Percentiles rank a stretch among this genome's conserved stretches.
Conservation (phyloP, 2,113 vertebrate species). For the Pterocles burchelli region DNA sequence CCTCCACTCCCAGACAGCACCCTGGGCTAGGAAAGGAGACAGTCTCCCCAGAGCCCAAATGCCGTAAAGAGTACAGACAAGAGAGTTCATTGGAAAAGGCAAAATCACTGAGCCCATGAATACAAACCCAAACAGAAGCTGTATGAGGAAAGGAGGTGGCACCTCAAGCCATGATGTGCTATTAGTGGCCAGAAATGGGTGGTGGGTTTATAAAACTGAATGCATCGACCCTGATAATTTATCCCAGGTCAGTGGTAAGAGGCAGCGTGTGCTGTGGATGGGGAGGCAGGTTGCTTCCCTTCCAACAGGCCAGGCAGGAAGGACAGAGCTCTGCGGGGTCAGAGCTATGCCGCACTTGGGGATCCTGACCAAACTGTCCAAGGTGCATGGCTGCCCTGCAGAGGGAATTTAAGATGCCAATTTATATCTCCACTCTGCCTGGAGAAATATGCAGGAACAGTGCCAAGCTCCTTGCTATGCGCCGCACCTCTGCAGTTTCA, state of each 20-base stretch:
- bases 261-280: not conserved
- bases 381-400: not conserved
- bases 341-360: rapidly evolving
- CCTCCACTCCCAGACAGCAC: not conserved
- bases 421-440: not conserved
- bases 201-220: not conserved
- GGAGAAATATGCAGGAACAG: not conserved
- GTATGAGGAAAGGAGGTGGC: not conserved
- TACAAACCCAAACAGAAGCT: not conserved
- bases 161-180: not conserved
- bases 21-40: not conserved
- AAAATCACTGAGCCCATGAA: not conserved
- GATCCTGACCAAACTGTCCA: not conserved
- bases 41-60: not conserved
- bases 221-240: not conserved
- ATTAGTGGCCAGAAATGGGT: not conserved
- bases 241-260: not conserved
- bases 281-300: not conserved
- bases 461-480: not conserved
- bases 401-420: not conserved
- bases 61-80: not conserved
- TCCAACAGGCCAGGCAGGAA: not conserved
- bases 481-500: constrained; percentile 40
- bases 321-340: not conserved
- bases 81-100: not conserved